These are phyloP conservation scores for Oscheius sp. DNA, from an alignment of 2,888 invertebrate genomes.

Conservation along the genomic window DNA sequence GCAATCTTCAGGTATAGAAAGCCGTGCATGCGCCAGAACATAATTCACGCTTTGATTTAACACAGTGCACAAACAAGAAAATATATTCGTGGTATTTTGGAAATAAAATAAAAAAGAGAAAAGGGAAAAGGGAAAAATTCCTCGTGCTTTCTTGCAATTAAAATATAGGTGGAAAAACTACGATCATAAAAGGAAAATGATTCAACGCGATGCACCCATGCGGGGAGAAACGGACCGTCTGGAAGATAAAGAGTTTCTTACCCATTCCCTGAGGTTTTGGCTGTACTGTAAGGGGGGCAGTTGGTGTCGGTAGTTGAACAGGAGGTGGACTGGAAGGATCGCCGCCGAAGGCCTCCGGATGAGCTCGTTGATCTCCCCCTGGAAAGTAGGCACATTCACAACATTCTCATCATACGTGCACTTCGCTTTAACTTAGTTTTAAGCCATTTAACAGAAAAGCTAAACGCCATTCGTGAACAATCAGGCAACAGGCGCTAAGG, in stretches of 20 bases:
- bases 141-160: no score
- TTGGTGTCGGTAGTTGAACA: constrained; percentile 12
- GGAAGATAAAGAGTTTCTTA: background rate
- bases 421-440: background rate
- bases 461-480: background rate
- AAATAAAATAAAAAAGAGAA: background rate
- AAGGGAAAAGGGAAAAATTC: no score
- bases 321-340: constrained; percentile 18
- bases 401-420: constrained; percentile 14
- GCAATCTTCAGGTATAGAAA: constrained; percentile 17
- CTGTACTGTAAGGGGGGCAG: constrained; percentile 14
- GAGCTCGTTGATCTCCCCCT: constrained; percentile 70
- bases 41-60: background rate
- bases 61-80: constrained; percentile 12
- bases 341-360: constrained; percentile 64
- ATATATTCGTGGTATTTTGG: background rate
- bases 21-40: constrained; percentile 23
- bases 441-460: background rate
- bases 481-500: background rate
- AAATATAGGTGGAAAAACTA: background rate
- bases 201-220: constrained; percentile 19
- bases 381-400: constrained; percentile 44
- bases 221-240: background rate
- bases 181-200: background rate
- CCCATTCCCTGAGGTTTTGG: constrained; percentile 10